Conservation (phyloP, 2,888 invertebrate species). For the Heliconius erato region DNA sequence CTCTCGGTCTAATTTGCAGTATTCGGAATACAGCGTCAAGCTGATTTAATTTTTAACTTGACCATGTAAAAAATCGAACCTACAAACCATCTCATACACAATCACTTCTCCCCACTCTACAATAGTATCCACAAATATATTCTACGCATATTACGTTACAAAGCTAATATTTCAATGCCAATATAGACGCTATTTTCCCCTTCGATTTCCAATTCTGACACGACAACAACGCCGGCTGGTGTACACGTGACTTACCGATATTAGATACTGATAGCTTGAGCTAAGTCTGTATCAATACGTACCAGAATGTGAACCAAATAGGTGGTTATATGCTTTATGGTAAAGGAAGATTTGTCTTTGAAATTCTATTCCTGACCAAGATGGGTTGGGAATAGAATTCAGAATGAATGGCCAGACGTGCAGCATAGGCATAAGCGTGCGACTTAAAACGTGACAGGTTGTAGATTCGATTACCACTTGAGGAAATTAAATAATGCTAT, state of each 20-base stretch:
- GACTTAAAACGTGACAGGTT: too few species aligned
- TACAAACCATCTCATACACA: background rate
- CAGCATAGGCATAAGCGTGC: too few species aligned
- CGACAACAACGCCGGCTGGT: slow-evolving; percentile 35
- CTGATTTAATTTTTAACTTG: too few species aligned
- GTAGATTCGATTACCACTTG: too few species aligned
- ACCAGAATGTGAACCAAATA: background rate
- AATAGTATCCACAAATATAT: background rate
- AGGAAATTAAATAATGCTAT: too few species aligned
- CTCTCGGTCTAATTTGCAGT: too few species aligned
- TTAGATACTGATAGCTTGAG: slow-evolving; percentile 27
- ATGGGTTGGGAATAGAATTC: background rate
- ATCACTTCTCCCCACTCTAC: background rate
- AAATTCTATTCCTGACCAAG: background rate
- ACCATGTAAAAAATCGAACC: background rate
- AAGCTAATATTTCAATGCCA: slow-evolving; percentile 26
- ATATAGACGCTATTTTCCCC: slow-evolving; percentile 6
- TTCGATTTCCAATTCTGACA: slow-evolving; percentile 23
- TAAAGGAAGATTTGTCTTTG: background rate
- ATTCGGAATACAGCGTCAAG: too few species aligned
- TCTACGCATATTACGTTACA: slow-evolving; percentile 12
- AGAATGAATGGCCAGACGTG: too few species aligned
- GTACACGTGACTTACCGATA: slow-evolving; percentile 34
- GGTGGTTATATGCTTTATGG: background rate
- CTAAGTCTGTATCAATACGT: background rate